phyloP scores from a whole-genome alignment of 2,888 invertebrate genomes.

The Melanchra persicariae region DNA sequence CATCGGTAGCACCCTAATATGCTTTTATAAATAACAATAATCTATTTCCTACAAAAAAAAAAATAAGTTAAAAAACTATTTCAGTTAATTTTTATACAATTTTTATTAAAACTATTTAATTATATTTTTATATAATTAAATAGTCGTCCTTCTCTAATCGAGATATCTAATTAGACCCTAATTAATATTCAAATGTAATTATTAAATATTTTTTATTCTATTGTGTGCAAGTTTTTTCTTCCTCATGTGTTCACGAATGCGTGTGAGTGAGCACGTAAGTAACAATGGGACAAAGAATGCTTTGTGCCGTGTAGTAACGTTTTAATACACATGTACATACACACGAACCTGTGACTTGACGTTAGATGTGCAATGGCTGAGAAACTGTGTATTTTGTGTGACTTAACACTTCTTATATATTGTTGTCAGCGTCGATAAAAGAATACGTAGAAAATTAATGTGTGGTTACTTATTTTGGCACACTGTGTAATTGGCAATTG shows the following conservation, averaged over 20 bases:
- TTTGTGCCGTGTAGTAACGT: conserved; percentile 73
- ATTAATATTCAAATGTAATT: conserved; percentile 57
- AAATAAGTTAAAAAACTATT: background rate
- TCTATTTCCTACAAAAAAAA: background rate
- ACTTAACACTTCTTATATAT: conserved; percentile 42
- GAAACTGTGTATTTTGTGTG: conserved; percentile 55
- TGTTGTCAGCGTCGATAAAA: conserved; percentile 28
- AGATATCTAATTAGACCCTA: conserved; percentile 33
- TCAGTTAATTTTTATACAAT: background rate
- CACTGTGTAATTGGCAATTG: background rate
- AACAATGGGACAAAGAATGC: conserved; percentile 83
- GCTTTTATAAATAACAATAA: too few species aligned
- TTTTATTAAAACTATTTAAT: background rate
- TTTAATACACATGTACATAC: conserved; percentile 57
- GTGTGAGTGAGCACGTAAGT: conserved; percentile 69
- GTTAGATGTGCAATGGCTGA: conserved; percentile 60
- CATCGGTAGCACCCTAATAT: too few species aligned
- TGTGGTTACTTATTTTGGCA: conserved; percentile 13
- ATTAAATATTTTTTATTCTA: conserved; percentile 59
- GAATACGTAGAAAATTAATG: conserved; percentile 33
- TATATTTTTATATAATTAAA: too few species aligned
- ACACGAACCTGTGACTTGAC: conserved; percentile 30
- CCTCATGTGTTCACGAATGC: conserved; percentile 65
- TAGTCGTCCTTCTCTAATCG: conserved; percentile 7
- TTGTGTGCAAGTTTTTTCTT: conserved; percentile 70